These are phyloP conservation scores for Drosophila atripex DNA, from an alignment of 2,888 invertebrate species.

Conservation along the genomic window DNA sequence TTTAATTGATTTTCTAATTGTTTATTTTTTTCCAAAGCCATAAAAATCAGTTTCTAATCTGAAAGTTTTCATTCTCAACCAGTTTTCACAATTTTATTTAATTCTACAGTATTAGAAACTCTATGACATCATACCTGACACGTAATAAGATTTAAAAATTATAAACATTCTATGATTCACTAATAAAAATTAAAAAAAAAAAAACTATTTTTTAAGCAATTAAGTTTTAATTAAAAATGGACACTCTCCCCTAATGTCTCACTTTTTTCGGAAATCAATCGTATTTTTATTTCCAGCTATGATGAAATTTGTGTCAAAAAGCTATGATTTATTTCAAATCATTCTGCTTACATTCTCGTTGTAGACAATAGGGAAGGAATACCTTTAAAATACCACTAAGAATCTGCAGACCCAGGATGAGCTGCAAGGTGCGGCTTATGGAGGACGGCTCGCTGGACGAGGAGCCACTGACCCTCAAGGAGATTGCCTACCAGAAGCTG, in stretches of 20 bases:
- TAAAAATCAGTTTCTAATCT: neutral
- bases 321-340: too few relatives aligned
- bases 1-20: neutral
- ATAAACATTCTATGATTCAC: too few relatives aligned
- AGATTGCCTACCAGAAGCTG: slow-evolving; percentile 83
- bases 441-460: slow-evolving; percentile 83
- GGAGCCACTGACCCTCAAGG: slow-evolving; percentile 83
- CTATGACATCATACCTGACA: neutral
- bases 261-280: neutral
- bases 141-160: neutral
- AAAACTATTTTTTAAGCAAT: too few relatives aligned
- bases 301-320: neutral
- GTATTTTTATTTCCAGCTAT: neutral
- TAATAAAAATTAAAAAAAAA: too few relatives aligned
- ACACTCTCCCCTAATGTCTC: too few relatives aligned
- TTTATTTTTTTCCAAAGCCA: neutral
- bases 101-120: neutral
- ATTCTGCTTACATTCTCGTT: neutral
- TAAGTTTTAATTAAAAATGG: too few relatives aligned
- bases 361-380: neutral
- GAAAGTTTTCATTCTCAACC: neutral
- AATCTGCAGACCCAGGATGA: slow-evolving; percentile 71
- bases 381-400: slow-evolving; percentile 22
- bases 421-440: slow-evolving; percentile 84
- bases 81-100: neutral